Percentiles rank a stretch among this genome's conserved stretches.
These are phyloP conservation scores for Lydus trimaculatus DNA, from an alignment of 2,888 invertebrate species.

Conservation along the genomic window DNA sequence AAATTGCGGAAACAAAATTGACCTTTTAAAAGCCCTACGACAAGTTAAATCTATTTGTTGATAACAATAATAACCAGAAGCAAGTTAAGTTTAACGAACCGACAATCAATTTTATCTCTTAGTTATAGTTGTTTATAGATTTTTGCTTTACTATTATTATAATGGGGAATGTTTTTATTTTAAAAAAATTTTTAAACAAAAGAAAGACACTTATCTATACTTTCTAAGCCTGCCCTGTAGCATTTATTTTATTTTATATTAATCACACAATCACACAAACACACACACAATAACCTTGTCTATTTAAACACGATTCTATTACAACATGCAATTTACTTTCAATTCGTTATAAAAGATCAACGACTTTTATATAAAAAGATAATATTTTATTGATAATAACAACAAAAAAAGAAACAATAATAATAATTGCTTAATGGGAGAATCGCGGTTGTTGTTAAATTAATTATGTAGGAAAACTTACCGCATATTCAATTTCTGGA, in stretches of 20 bases:
- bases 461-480: slow-evolving; percentile 60
- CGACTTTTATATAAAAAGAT: not conserved
- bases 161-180: not conserved
- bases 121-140: slow-evolving; percentile 5
- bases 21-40: slow-evolving; percentile 4
- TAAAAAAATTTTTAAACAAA: not conserved
- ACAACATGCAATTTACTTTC: slow-evolving; percentile 8
- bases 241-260: not conserved
- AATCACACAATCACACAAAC: not conserved
- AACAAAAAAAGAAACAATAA: too few relatives aligned
- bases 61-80: slow-evolving; percentile 1
- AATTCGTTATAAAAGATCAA: slow-evolving; percentile 8
- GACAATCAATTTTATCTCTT: slow-evolving; percentile 6
- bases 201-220: not conserved
- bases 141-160: not conserved
- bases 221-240: slow-evolving; percentile 3
- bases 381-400: not conserved
- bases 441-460: too few relatives aligned
- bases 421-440: not conserved
- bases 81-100: slow-evolving; percentile 5
- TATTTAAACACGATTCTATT: slow-evolving; percentile 8
- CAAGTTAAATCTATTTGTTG: not conserved
- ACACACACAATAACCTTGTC: slow-evolving; percentile 5
- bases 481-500: slow-evolving; percentile 68
- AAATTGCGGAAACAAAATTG: slow-evolving; percentile 1